A percentile compares a stretch with the other conserved stretches of the same genome.
phyloP scores from a whole-genome alignment of 53 echinoderm and acorn worm genomes.

The Patiria pectinifera region DNA sequence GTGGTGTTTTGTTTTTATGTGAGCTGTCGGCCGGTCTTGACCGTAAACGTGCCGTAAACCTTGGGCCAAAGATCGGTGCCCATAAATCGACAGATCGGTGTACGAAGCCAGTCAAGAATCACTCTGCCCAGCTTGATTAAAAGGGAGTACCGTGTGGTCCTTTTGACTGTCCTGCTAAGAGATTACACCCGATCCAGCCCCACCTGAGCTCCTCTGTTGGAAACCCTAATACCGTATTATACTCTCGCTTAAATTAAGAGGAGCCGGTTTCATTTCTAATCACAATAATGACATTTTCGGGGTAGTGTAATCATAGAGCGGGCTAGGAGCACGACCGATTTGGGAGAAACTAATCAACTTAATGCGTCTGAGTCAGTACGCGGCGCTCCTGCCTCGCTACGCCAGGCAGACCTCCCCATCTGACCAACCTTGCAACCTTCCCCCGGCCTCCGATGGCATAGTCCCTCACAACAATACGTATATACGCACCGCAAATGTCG shows the following conservation, averaged over 20 bases:
- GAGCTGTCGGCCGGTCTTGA: slow-evolving; percentile 13
- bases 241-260: slow-evolving; percentile 72
- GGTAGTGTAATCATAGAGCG: slow-evolving; percentile 68
- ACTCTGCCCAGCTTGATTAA: slow-evolving; percentile 55
- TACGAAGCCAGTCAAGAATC: slow-evolving; percentile 2
- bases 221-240: slow-evolving; percentile 72
- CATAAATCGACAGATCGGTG: slow-evolving; percentile 37
- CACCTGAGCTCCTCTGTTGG: slow-evolving; percentile 72
- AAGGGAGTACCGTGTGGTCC: slow-evolving; percentile 41
- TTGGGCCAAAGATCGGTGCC: slow-evolving; percentile 11
- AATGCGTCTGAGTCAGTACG: slow-evolving; percentile 73
- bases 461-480: slow-evolving; percentile 19
- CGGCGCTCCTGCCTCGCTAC: slow-evolving; percentile 30
- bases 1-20: background rate
- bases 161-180: slow-evolving; percentile 66
- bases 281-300: slow-evolving; percentile 79
- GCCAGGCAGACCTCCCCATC: slow-evolving; percentile 40
- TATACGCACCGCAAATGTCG: background rate
- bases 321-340: slow-evolving; percentile 68
- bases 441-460: background rate
- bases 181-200: slow-evolving; percentile 66
- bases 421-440: slow-evolving; percentile 50
- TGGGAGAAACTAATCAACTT: slow-evolving; percentile 75
- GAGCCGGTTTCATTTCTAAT: slow-evolving; percentile 77
- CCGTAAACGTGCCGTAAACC: slow-evolving; percentile 39